Conservation (phyloP, 2,797 vertebrate genomes). For the Lithobates sylvaticus region DNA sequence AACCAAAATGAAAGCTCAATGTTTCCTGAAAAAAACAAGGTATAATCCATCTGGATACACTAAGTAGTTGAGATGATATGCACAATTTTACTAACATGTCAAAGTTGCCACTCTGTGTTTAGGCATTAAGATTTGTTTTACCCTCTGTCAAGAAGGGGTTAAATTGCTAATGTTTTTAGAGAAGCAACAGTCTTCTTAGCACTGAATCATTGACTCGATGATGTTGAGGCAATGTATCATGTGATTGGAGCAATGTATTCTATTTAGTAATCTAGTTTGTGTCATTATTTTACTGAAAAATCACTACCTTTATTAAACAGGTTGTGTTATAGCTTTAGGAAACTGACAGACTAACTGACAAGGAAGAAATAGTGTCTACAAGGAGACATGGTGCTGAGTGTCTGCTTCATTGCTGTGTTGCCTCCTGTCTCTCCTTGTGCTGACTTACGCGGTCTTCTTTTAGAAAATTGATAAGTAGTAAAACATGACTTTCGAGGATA, state of each 20-base stretch:
- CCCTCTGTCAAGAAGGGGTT: no score
- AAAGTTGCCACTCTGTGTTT: no score
- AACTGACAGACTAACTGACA: background rate
- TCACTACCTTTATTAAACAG: background rate
- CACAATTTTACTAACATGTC: no score
- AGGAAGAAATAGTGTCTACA: background rate
- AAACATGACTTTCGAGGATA: background rate
- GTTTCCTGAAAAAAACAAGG: no score
- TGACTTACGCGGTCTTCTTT: background rate
- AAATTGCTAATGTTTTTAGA: no score
- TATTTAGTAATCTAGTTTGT: background rate
- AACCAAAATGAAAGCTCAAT: no score
- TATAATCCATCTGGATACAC: no score
- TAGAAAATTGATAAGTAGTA: background rate
- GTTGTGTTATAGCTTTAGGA: background rate
- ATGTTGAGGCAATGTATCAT: background rate
- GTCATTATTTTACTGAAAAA: background rate
- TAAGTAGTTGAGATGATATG: no score
- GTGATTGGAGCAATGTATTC: background rate
- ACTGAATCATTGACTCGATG: background rate
- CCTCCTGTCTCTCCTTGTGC: background rate
- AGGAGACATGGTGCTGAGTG: background rate
- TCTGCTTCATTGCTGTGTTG: background rate
- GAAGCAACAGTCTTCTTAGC: background rate
- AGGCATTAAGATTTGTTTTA: no score